Evolutionary conservation across 2,888 invertebrate genomes (phyloP), one percentile per base, ranked within the genome.

Genomic region (Xestia rhomboidea): DNA sequence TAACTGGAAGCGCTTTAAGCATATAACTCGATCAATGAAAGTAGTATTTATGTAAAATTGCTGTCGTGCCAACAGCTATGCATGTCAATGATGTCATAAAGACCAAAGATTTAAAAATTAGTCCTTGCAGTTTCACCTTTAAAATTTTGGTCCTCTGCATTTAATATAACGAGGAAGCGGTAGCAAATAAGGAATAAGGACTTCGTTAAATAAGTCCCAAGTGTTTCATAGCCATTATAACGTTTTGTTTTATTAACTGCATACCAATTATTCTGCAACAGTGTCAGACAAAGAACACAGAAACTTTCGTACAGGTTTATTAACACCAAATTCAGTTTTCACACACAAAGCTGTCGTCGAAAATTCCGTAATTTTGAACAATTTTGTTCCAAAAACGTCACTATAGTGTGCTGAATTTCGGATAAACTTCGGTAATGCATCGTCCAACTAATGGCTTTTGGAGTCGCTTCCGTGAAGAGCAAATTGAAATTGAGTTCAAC

Each of bases 1-100:
- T 81, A 85, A 79, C 83, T 81, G 83, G 87, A 88, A 87, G 81
- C 83, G 80, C 72, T 82, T 75, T 49, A 77, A 54, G 63, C 21
- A 51, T 76, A 74, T 74, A 82, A 72, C 73, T 70, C 62, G 73
- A 75, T 85, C 72, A 60, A 73, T 64, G 34, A 27, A 57, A 67
- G 60, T 54, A 24, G 63, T 70, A 34, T 84, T 76, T 76, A 63
- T 66, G 54, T 51, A 27, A 51, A 34, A 73, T 69, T 72, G 63
- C 46, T 51, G 30, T 38, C 27, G 5, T 54, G 49, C n/a, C 63
- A 76, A 34, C 54, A 57, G 49, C 62, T 77, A 30, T 68, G 38
- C 67, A 41, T 60, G n/a, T 30, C 46, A 73, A 68, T 64, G 38
- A 71, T 68, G 46, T 7, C 4, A n/a, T 54, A 62, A 68, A 64